Evolutionary conservation across 2,888 invertebrate genomes (phyloP), one percentile per base, ranked within the genome.

Genomic region (Harmothoe impar): DNA sequence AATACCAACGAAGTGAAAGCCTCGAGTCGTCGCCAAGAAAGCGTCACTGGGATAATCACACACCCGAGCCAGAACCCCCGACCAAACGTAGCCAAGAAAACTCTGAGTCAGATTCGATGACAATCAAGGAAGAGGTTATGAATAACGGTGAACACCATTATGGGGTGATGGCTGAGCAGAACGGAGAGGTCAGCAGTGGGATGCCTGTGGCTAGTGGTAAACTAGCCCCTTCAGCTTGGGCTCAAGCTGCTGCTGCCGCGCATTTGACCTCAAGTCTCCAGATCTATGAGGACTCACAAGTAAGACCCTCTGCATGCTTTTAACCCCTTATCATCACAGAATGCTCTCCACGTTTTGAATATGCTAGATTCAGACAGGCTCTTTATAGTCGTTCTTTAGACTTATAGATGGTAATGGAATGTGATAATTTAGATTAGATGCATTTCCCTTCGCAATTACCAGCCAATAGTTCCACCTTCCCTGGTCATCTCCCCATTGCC

Each of bases 221-320:
- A 29, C 72, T 7, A 7, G 31, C n/a, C 1, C 17, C 29, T 29
- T 72, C 72, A 23, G 20, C 29, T 3, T 72, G 72, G 72, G 29
- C 31, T 29, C 72, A 72, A 25, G 25, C 72, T 29, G 15, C 72
- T 23, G 15, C 72, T 29, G 29, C 72, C 5, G 29, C 29, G 0
- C 72, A 72, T 29, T 17, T 81, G n/a, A 1, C 81, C 43, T 15
- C 43, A 17, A 81, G 20, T 20, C 17, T 81, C 81, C 33, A 43
- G 35, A 23, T 35, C 20, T 81, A 81, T 20, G 81, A 81, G 0
- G 81, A 81, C 43, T 33, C 81, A 81, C 81, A 81, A 81, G 81
- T 81, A 81, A 81, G 81, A 23, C 23, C 35, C 23, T 23, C 35
- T 35, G 43, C 43, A 35, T 81, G 43, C 25, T 35, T 81, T 43